Evolutionary conservation across 1,140 invertebrate species (phyloP), one percentile per base, ranked within the genome.

Genomic region (Achatina immaculata): DNA sequence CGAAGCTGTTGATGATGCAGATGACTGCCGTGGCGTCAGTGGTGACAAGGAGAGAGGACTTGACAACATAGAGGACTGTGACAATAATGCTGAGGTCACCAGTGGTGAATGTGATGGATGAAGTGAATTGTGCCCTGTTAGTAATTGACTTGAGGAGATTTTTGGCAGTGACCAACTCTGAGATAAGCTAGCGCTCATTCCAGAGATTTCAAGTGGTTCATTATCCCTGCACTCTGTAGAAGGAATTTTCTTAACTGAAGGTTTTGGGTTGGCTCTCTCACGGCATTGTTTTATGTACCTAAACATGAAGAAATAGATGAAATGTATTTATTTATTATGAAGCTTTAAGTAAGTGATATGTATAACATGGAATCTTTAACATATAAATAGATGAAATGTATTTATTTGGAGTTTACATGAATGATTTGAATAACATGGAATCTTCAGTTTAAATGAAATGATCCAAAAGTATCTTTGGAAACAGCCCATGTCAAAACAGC

Each of bases 271-370:
- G 14, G 43, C 38, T 68, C 76, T 66, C 9, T 78, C 76, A 28
- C 42, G 34, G 28, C 62, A 78, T n/a, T 69, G 76, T n/a, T 78
- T 66, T 2, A 58, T 21, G 51, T 78, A 78, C 28, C 76, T 78
- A 48, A 66, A 78, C 4, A 34, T 43, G 43, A 78, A 38, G 19
- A 68, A 78, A 68, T 3, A 40, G 11, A 48, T 3, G 1, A 51
- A 21, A 24, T 71, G 21, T 42, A 71, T 74, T 51, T 21, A 51
- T 42, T 72, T 72, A 68, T 28, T 16, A 68, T 68, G 11, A 68
- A 11, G 31, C 11, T 11, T 28, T 34, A 28, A 11, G 31, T 21
- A 34, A 34, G 65, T 21, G 31, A 34, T 11, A n/a, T 11, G 31
- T 14, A 68, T 68, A 68, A 68, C 14, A n/a, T n/a, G n/a, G n/a